phyloP scores from a whole-genome alignment of 2,888 invertebrate species.

The Tetheella fluctuosa region DNA sequence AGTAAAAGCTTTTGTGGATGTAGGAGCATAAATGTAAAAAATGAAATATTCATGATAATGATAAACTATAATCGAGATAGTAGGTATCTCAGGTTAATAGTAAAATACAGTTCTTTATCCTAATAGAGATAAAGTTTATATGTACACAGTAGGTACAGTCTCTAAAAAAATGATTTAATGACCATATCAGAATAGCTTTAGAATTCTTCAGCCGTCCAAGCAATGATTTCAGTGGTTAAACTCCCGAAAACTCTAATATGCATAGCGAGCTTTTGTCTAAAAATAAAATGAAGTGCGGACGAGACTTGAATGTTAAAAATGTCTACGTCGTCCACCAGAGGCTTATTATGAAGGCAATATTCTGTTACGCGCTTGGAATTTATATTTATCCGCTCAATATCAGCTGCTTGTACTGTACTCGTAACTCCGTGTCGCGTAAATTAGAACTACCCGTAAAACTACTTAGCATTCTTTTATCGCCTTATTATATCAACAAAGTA shows the following conservation, averaged over 20 bases:
- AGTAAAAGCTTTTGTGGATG: neutral
- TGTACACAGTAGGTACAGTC: no score
- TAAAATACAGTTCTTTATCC: no score
- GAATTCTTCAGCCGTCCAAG: slow-evolving; percentile 17
- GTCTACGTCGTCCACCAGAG: slow-evolving; percentile 44
- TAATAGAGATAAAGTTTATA: no score
- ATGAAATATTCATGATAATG: no score
- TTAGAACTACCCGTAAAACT: slow-evolving; percentile 39
- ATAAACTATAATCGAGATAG: no score
- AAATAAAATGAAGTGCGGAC: slow-evolving; percentile 69
- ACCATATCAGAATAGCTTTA: slow-evolving; percentile 2
- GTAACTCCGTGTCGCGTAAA: slow-evolving; percentile 45
- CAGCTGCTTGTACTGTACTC: slow-evolving; percentile 29
- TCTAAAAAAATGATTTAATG: neutral
- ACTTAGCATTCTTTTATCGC: slow-evolving; percentile 37
- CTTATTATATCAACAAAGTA: slow-evolving; percentile 38
- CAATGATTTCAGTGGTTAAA: slow-evolving; percentile 46
- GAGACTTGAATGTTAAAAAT: slow-evolving; percentile 58
- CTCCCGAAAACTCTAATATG: slow-evolving; percentile 51
- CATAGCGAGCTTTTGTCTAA: slow-evolving; percentile 59
- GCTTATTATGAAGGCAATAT: slow-evolving; percentile 75
- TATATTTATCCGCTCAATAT: slow-evolving; percentile 56
- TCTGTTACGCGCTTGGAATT: slow-evolving; percentile 64
- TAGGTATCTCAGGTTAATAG: no score
- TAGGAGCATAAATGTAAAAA: no score